Conservation (phyloP, 2,113 vertebrate species). For the Lepus europaeus region DNA sequence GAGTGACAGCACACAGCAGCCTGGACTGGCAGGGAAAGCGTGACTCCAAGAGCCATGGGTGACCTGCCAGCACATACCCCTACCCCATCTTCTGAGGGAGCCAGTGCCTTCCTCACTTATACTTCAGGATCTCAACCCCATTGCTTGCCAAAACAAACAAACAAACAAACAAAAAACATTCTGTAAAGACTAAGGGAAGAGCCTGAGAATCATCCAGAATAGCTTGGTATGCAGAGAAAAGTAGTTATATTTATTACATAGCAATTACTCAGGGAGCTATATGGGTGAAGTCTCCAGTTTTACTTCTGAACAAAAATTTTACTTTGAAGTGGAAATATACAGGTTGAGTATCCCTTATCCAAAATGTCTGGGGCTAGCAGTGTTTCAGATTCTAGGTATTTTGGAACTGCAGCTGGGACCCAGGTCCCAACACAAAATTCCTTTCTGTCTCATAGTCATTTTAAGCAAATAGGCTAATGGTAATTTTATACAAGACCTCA, state of each 20-base stretch:
- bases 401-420: too few relatives aligned
- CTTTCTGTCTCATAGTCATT: too few relatives aligned
- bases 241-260: background rate
- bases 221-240: background rate
- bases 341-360: too few relatives aligned
- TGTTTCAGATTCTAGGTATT: too few relatives aligned
- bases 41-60: background rate
- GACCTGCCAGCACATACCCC: background rate
- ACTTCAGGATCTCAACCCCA: background rate
- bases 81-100: background rate
- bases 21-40: background rate
- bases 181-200: background rate
- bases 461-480: too few relatives aligned
- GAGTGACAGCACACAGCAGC: background rate
- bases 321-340: background rate
- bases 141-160: background rate
- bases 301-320: conserved; percentile 48
- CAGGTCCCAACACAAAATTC: too few relatives aligned
- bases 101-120: background rate
- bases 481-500: too few relatives aligned
- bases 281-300: background rate
- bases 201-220: background rate
- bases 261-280: background rate
- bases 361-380: too few relatives aligned
- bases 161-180: background rate